Conservation (phyloP, 2,888 invertebrate genomes). For the Octonoba sinensis region DNA sequence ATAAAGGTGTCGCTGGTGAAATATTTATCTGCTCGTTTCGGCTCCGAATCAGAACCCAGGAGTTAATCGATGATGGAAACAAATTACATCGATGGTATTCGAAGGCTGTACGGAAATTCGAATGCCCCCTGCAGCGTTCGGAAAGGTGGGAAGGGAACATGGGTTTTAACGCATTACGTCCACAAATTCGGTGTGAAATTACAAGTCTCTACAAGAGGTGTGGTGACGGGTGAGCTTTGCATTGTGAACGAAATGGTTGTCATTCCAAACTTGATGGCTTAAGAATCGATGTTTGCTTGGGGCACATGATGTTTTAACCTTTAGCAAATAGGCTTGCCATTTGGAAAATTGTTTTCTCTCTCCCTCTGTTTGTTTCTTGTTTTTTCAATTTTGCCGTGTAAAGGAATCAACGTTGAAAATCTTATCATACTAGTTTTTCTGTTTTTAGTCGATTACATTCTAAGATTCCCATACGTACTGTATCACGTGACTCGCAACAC, state of each 20-base stretch:
- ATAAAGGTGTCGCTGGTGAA: constrained; percentile 12
- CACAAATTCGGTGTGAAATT: constrained; percentile 32
- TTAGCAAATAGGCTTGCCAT: too few relatives aligned
- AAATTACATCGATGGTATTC: too few relatives aligned
- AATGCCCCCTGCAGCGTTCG: constrained; percentile 6
- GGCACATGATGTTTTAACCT: background rate
- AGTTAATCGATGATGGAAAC: constrained; percentile 28
- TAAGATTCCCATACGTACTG: too few relatives aligned
- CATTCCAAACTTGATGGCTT: constrained; percentile 20
- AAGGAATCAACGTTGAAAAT: too few relatives aligned
- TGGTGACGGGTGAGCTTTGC: background rate
- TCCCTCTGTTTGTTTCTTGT: too few relatives aligned
- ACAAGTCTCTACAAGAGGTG: constrained; percentile 13
- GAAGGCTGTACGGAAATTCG: background rate
- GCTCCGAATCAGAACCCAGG: constrained; percentile 7
- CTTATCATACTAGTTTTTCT: too few relatives aligned
- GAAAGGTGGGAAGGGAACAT: constrained; percentile 15
- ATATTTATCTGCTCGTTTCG: constrained; percentile 15
- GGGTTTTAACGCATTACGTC: constrained; percentile 23
- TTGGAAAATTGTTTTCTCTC: too few relatives aligned
- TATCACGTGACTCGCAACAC: too few relatives aligned
- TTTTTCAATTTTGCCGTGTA: too few relatives aligned
- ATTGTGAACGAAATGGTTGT: constrained; percentile 6
- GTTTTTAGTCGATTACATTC: too few relatives aligned
- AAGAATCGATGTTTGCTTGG: constrained; percentile 32